A percentile compares a stretch with the other conserved stretches of the same genome.
Conservation (phyloP, 1,140 invertebrate genomes). For the Cherax destructor region DNA sequence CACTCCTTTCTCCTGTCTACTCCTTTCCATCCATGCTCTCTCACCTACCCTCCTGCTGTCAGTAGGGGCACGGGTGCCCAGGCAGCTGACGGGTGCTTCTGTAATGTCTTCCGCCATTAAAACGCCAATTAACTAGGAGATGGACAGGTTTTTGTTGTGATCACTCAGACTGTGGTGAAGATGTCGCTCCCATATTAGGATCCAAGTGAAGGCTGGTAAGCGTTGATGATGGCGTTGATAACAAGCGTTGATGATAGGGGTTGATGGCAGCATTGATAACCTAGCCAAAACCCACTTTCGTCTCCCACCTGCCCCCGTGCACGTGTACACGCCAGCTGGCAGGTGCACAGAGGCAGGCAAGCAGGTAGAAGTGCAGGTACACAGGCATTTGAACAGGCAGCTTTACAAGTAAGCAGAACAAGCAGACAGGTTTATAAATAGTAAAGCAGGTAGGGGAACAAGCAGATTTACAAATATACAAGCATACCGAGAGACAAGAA, state of each 20-base stretch:
- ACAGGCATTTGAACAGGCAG: not conserved
- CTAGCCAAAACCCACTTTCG: no score
- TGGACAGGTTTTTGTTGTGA: not conserved
- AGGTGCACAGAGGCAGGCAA: not conserved
- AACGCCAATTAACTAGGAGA: slow-evolving; percentile 3
- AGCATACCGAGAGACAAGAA: not conserved
- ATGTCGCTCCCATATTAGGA: not conserved
- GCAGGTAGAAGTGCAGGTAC: not conserved
- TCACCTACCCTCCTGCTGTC: not conserved
- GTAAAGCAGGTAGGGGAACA: not conserved
- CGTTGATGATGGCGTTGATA: not conserved
- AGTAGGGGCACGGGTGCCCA: not conserved
- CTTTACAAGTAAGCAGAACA: not conserved
- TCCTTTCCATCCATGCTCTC: not conserved
- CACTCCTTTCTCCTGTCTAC: no score
- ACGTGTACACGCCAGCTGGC: no score
- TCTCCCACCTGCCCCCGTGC: no score
- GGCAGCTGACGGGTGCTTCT: not conserved
- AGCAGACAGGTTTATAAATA: not conserved
- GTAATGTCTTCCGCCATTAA: not conserved
- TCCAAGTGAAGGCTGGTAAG: not conserved
- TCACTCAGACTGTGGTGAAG: not conserved
- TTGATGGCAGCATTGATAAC: no score
- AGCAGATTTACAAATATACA: not conserved
- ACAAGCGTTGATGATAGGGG: not conserved